Evolutionary conservation across 2,888 invertebrate genomes (phyloP), one percentile per base, ranked within the genome.

Genomic region (Drosophila phalerata): DNA sequence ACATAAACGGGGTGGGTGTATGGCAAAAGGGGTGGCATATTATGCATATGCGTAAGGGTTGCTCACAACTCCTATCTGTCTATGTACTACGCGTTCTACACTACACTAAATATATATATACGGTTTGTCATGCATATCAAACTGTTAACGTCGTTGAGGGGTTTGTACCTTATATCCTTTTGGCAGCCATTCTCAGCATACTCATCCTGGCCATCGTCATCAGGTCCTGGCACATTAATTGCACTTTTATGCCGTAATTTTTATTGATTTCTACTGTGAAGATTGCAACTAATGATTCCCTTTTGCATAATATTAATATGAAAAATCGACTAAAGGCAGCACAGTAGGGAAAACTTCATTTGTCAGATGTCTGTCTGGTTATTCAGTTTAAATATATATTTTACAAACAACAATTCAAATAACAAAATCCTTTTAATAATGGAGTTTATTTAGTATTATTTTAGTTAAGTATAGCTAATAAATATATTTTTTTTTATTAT

Each of bases 11-110:
- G 73, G 74, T 78, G 74, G 78, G 79, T 76, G 75, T 60, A 22
- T 34, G 45, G 28, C 47, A 79, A 86, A 73, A 73, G 73, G 84
- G 89, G 89, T 88, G 89, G 87, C 69, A 61, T 64, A 81, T 70
- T 88, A 75, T 84, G 88, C 88, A 84, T 88, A 84, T 58, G 61
- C 43, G 64, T 49, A 76, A 87, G 82, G 82, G 88, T 82, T 82
- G 82, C 51, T 70, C 15, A 15, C 5, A 17, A 48, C n/a, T 17
- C 11, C 47, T 52, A 60, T 60, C 37, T 49, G 15, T 38, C 32
- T 53, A 38, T 55, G 25, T 32, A 47, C 17, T 49, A 32, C 34
- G 28, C 43, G 38, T 22, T 28, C 8, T 66, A 32, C 42, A 56
- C 37, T 55, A 28, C 5, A 25, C 6, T 25, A 25, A 6, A 28